Evolutionary conservation across 2,888 invertebrate genomes (phyloP).

Genomic region (Hemicrepidius hirtus): DNA sequence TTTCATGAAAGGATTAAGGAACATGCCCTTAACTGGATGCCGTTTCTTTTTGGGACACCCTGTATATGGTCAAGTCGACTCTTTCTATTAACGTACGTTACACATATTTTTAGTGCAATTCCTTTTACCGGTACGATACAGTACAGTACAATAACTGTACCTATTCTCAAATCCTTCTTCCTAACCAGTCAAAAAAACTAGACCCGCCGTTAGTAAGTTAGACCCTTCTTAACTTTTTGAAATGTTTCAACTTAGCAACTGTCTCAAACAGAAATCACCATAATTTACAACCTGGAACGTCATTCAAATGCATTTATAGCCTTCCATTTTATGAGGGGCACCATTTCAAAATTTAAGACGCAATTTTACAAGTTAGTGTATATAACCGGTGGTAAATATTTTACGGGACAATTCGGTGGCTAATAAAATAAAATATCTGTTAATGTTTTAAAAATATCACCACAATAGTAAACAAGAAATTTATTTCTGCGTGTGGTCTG

Average conservation of each 20-base stretch:
- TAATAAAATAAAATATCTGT: slow-evolving; percentile 64
- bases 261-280: slow-evolving; percentile 57
- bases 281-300: slow-evolving; percentile 55
- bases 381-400: slow-evolving; percentile 54
- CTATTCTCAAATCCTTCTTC: too few species aligned
- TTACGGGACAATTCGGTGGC: slow-evolving; percentile 61
- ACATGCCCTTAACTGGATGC: too few species aligned
- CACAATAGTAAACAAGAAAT: slow-evolving; percentile 50
- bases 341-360: slow-evolving; percentile 31
- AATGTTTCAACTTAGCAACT: slow-evolving; percentile 56
- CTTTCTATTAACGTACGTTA: too few species aligned
- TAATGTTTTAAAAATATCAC: too few species aligned
- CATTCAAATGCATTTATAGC: slow-evolving; percentile 24
- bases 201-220: too few species aligned
- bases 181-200: too few species aligned
- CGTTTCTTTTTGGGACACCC: too few species aligned
- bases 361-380: slow-evolving; percentile 35
- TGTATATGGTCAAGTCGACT: too few species aligned
- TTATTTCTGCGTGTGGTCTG: slow-evolving; percentile 66
- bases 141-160: too few species aligned
- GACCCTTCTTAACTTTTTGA: slow-evolving; percentile 4
- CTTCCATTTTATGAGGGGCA: slow-evolving; percentile 35
- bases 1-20: too few species aligned
- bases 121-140: too few species aligned
- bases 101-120: too few species aligned